Percentiles rank a stretch among this genome's conserved stretches.
phyloP scores from a whole-genome alignment of 2,797 vertebrate species.

The Pempheris klunzingeri region DNA sequence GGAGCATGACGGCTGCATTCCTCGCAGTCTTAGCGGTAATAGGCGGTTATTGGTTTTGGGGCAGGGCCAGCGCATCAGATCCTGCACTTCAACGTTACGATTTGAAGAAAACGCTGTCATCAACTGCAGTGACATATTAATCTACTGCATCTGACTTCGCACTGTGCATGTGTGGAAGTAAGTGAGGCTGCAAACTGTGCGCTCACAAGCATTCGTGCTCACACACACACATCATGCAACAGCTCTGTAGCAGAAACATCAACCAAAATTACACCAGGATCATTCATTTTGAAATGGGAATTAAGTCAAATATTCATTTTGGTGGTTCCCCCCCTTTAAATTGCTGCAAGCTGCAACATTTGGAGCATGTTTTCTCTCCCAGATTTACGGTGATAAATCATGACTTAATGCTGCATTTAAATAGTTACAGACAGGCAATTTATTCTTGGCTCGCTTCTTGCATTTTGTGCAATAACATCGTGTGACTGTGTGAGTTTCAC shows the following conservation, averaged over 20 bases:
- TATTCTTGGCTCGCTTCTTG: slow-evolving; percentile 79
- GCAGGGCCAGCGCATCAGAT: slow-evolving; percentile 48
- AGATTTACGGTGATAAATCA: slow-evolving; percentile 82
- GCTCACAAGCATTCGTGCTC: background rate
- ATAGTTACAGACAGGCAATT: slow-evolving; percentile 87
- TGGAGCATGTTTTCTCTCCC: slow-evolving; percentile 79
- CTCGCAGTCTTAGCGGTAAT: slow-evolving; percentile 34
- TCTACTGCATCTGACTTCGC: slow-evolving; percentile 20
- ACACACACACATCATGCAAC: slow-evolving; percentile 18
- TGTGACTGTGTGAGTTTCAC: slow-evolving; percentile 66
- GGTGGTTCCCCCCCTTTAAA: slow-evolving; percentile 81
- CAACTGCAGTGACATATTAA: slow-evolving; percentile 51
- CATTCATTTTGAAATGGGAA: slow-evolving; percentile 79
- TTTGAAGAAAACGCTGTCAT: slow-evolving; percentile 45
- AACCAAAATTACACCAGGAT: slow-evolving; percentile 66
- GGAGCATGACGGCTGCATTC: slow-evolving; percentile 65
- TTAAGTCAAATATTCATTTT: slow-evolving; percentile 82
- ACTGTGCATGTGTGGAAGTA: slow-evolving; percentile 4
- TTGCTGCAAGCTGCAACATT: slow-evolving; percentile 83
- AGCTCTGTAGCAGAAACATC: slow-evolving; percentile 62
- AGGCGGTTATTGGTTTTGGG: slow-evolving; percentile 54
- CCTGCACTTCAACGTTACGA: slow-evolving; percentile 33
- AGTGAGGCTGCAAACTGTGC: too few species aligned
- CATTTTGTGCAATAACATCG: slow-evolving; percentile 61
- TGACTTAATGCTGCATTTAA: slow-evolving; percentile 81